Base-by-base conservation (phyloP, 2,888 invertebrate species). In the Alitta virens region DNA sequence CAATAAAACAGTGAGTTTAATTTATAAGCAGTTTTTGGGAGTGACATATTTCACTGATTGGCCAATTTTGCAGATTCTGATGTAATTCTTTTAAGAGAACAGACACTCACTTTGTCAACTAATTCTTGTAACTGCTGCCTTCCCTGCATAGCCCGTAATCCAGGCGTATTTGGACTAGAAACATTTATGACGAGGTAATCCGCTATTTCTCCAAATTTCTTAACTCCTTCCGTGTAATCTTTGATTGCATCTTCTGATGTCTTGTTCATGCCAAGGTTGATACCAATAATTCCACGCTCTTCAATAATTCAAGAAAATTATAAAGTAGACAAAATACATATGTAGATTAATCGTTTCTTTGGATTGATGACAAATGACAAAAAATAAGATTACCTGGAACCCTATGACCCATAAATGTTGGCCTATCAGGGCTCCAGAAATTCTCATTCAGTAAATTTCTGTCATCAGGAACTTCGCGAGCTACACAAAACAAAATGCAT, bases 201-300 rank as follows among this genome's bases (percentile, higher is more conserved):
- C 1, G 95, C 93, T 46, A 92, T 82, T 38, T 87, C 85, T 24
- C 89, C 88, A 83, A 99, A 97, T 72, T 86, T 87, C 65, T 87
- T 83, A 0, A 98, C 88, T 9, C 99, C 98, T 72, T 87, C 80
- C n/a, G 89, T 86, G 79, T 95, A 98, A 83, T 98, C 97, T 12
- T 85, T 83, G 14, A 87, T 84, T 0, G 92, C 87, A 83, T 91
- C 87, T 26, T 83, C 76, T 0, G 94, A 91, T 0, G 85, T 83
- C 83, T 96, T 97, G 83, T 99, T 99, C 83, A 94, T 95, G 0
- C 99, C 99, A 63, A 99, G 86, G 85, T 99, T 99, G 0, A 99
- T 88, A 5, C 98, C 99, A 60, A 97, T 75, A 5, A 94, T 82
- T 2, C 80, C 77, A 50, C 55, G 49, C 16, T 60, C 71, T 73